phyloP scores from a whole-genome alignment of 2,888 invertebrate genomes.

The Epinotia demarniana region DNA sequence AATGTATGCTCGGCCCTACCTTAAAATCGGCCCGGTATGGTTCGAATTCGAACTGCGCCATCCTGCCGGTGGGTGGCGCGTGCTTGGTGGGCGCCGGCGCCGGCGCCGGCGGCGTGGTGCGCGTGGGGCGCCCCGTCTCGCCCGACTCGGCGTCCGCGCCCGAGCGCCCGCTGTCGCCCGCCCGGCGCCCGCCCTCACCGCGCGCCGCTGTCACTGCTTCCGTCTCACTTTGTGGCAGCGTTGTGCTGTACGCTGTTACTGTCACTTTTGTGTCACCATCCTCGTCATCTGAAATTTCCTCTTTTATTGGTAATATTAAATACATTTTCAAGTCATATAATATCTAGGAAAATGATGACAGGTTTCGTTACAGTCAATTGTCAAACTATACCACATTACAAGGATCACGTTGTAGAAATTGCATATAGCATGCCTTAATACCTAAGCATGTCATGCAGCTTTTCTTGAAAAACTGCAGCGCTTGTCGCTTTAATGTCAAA shows the following conservation, averaged over 20 bases:
- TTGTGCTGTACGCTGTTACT: neutral
- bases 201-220: neutral
- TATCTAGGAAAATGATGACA: too few relatives aligned
- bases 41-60: constrained; percentile 59
- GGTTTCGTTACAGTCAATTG: too few relatives aligned
- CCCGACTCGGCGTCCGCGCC: neutral
- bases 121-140: neutral
- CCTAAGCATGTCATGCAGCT: too few relatives aligned
- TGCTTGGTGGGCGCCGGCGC: constrained; percentile 1
- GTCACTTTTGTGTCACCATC: neutral
- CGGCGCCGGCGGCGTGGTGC: constrained; percentile 12
- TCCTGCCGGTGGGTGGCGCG: neutral
- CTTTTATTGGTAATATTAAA: too few relatives aligned
- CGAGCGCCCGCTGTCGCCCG: neutral
- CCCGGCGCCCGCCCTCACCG: neutral
- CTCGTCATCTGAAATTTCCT: neutral
- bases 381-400: too few relatives aligned
- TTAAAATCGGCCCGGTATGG: constrained; percentile 74
- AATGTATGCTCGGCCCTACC: too few relatives aligned
- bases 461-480: too few relatives aligned
- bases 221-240: neutral
- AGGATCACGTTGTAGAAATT: too few relatives aligned
- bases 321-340: too few relatives aligned
- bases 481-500: too few relatives aligned
- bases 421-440: too few relatives aligned